Base-by-base conservation (phyloP, 2,888 invertebrate species). In the Cataglyphis cursor region DNA sequence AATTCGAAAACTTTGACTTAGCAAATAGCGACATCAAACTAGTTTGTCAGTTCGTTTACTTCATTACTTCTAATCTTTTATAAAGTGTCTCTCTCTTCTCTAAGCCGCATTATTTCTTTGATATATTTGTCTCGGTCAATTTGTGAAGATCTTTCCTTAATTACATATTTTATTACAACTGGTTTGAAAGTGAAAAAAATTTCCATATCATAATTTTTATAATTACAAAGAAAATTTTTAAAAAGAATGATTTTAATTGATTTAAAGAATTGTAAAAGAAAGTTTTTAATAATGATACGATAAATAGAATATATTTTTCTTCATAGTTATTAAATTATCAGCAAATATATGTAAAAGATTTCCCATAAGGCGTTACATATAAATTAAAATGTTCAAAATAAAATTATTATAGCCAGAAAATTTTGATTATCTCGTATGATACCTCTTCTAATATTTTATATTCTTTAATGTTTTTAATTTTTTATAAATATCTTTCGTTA, bases 1-100 rank as follows among this genome's bases (percentile, higher is more conserved):
- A 76, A 84, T 84, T 74, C 62, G 70, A 54, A 76, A 84, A 84
- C 83, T 84, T 84, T 64, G 41, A 64, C 35, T 38, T 35, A 31
- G 38, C 54, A 31, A 76, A 57, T 41, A 21, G 51, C 28, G 57
- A 41, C 51, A 64, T 76, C 54, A 51, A 51, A 21, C 38, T 28
- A n/a, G 28, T 38, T 73, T 18, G 24, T 1, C 66, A 18, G 41
- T 12, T 82, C 59, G 57, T 44, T 41, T 51, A 54, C 28, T 62
- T 51, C 21, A 31, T 72, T 59, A 59, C 24, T 61, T 48, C 44
- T 31, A 9, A 48, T 73, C 59, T 24, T 44, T 5, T n/a, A 35
- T 65, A 76, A 66, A 15, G 28, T 41, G 21, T 41, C 15, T 44
- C 44, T 44, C 31, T 74, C 38, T n/a, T 57, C 8, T 51, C 8